Conservation (phyloP, 2,113 vertebrate genomes). For the Climacteris rufus region DNA sequence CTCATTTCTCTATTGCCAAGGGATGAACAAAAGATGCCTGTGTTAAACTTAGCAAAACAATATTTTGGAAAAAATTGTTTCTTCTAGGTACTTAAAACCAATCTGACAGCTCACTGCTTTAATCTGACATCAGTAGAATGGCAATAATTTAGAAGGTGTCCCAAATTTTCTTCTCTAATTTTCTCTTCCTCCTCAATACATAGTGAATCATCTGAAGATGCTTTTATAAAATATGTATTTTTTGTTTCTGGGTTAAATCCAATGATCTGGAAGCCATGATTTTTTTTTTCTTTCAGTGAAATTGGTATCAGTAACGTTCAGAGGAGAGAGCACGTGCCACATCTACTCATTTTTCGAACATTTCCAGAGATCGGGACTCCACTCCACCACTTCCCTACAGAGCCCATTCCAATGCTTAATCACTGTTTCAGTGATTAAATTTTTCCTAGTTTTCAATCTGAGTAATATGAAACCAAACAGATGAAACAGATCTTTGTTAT, state of each 20-base stretch:
- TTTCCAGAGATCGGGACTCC: background rate
- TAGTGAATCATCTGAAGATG: background rate
- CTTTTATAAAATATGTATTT: background rate
- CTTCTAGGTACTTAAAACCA: background rate
- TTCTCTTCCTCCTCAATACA: background rate
- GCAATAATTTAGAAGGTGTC: background rate
- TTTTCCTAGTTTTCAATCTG: background rate
- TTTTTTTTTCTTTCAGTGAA: background rate
- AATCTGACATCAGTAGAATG: background rate
- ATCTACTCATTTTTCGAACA: fast-evolving
- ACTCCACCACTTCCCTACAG: background rate
- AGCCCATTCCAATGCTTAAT: background rate
- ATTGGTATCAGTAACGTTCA: background rate
- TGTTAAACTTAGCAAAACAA: background rate
- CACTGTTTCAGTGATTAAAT: background rate
- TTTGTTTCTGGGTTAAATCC: background rate
- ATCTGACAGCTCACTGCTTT: background rate
- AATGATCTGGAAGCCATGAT: background rate
- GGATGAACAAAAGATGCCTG: background rate
- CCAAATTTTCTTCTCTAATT: background rate
- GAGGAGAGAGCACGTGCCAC: background rate
- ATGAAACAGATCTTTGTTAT: background rate
- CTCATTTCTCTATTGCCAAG: background rate
- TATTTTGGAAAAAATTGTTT: background rate
- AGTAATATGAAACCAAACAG: background rate